A percentile compares a stretch with the other conserved stretches of the same genome.
phyloP scores from a whole-genome alignment of 2,113 vertebrate species.

The Coryphaenoides rupestris region DNA sequence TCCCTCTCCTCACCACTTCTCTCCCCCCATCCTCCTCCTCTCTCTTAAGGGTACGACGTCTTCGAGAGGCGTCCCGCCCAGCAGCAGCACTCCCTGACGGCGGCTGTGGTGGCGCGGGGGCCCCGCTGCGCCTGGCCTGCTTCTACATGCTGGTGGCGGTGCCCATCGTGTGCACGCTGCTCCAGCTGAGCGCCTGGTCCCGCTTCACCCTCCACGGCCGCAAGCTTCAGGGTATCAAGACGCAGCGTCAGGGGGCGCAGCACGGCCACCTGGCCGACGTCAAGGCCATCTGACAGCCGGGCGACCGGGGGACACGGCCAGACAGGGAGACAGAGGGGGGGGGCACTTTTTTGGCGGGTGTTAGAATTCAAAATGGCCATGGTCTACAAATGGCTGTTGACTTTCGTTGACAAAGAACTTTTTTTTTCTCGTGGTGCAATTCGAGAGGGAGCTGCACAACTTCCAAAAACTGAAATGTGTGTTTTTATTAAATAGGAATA shows the following conservation, averaged over 20 bases:
- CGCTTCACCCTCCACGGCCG: conserved; percentile 88
- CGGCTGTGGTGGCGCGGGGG: conserved; percentile 51
- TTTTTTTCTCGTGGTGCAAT: too few relatives aligned
- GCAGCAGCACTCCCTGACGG: conserved; percentile 64
- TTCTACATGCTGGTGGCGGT: conserved; percentile 94
- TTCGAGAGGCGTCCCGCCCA: conserved; percentile 80
- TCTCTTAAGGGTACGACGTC: conserved; percentile 95
- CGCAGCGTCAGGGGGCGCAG: conserved; percentile 79
- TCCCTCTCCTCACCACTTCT: too few relatives aligned
- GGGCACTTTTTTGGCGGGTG: conserved; percentile 41
- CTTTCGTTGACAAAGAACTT: too few relatives aligned
- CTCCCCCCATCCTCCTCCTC: too few relatives aligned
- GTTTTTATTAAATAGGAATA: not conserved
- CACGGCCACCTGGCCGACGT: conserved; percentile 71
- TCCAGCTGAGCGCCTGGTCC: conserved; percentile 92
- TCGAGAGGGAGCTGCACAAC: not conserved
- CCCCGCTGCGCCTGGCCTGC: conserved; percentile 89
- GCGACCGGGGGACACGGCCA: too few relatives aligned
- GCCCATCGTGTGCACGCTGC: conserved; percentile 87
- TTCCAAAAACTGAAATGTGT: not conserved
- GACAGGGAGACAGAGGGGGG: not conserved
- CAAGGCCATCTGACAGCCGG: conserved; percentile 85
- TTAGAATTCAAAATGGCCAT: too few relatives aligned
- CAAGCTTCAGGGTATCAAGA: conserved; percentile 84
- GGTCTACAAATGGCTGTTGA: too few relatives aligned